Conservation (phyloP, 2,888 invertebrate species). For the Magallana nippona region DNA sequence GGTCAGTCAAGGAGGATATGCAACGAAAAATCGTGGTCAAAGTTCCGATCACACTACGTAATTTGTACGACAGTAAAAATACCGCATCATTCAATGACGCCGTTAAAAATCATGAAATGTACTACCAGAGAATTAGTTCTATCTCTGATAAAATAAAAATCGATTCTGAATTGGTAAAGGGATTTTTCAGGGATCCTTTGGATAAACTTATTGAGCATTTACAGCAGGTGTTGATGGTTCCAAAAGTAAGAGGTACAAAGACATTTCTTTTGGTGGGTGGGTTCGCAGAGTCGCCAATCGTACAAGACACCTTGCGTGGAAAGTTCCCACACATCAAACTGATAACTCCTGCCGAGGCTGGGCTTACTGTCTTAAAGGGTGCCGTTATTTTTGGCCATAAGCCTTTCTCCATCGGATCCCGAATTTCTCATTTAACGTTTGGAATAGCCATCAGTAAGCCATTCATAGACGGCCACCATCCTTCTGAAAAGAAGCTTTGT, state of each 20-base stretch:
- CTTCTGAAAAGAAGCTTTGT: constrained; percentile 20
- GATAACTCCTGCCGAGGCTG: constrained; percentile 46
- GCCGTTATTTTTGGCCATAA: constrained; percentile 50
- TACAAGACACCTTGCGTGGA: constrained; percentile 47
- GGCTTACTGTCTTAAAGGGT: constrained; percentile 47
- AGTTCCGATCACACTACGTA: constrained; percentile 40
- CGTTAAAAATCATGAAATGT: constrained; percentile 43
- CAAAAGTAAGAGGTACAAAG: constrained; percentile 26
- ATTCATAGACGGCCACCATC: constrained; percentile 47
- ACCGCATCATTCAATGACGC: constrained; percentile 35
- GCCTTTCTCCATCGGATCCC: constrained; percentile 39
- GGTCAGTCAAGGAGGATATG: constrained; percentile 41
- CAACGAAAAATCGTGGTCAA: constrained; percentile 31
- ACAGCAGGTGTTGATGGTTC: constrained; percentile 39
- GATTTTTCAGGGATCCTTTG: constrained; percentile 46
- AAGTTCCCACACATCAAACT: constrained; percentile 45
- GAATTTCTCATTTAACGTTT: constrained; percentile 45
- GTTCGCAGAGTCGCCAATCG: constrained; percentile 48
- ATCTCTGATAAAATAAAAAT: constrained; percentile 48
- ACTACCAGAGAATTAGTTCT: constrained; percentile 21
- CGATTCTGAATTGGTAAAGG: constrained; percentile 43
- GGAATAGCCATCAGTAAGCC: constrained; percentile 48
- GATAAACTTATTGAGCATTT: constrained; percentile 48
- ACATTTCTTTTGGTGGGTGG: constrained; percentile 50
- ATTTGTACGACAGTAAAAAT: constrained; percentile 34